Evolutionary conservation across 1,140 invertebrate genomes (phyloP).

Genomic region (Drosophila truncata): DNA sequence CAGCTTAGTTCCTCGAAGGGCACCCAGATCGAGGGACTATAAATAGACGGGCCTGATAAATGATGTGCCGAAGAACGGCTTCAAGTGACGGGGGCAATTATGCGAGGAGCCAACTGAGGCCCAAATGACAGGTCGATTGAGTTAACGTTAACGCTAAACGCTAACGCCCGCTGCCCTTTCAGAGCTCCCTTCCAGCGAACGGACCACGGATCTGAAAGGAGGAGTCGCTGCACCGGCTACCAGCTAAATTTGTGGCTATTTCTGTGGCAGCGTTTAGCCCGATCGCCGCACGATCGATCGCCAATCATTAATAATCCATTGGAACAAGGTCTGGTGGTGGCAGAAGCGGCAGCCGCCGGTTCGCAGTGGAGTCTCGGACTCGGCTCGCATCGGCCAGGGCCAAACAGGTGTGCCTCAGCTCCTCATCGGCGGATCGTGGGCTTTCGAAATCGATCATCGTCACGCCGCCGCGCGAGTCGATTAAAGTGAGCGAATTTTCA

Average conservation of each 20-base stretch:
- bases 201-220: neutral
- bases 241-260: slow-evolving; percentile 72
- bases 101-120: slow-evolving; percentile 74
- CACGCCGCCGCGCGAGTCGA: slow-evolving; percentile 67
- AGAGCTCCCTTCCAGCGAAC: neutral
- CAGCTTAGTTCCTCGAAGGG: slow-evolving; percentile 15
- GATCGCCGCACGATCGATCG: slow-evolving; percentile 79
- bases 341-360: slow-evolving; percentile 19
- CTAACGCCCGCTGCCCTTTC: slow-evolving; percentile 50
- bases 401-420: slow-evolving; percentile 69
- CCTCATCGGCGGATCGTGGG: slow-evolving; percentile 32
- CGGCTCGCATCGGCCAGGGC: slow-evolving; percentile 22
- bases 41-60: slow-evolving; percentile 69
- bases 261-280: slow-evolving; percentile 57
- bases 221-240: slow-evolving; percentile 32
- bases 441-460: slow-evolving; percentile 73
- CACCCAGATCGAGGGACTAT: slow-evolving; percentile 37
- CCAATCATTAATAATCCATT: slow-evolving; percentile 83
- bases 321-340: slow-evolving; percentile 55
- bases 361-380: slow-evolving; percentile 16
- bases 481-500: slow-evolving; percentile 77
- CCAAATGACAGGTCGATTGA: slow-evolving; percentile 85
- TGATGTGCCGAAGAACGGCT: slow-evolving; percentile 83
- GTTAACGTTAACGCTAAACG: slow-evolving; percentile 85
- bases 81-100: slow-evolving; percentile 83